Evolutionary conservation across 1,140 invertebrate genomes (phyloP).

Genomic region (Spodoptera litura): DNA sequence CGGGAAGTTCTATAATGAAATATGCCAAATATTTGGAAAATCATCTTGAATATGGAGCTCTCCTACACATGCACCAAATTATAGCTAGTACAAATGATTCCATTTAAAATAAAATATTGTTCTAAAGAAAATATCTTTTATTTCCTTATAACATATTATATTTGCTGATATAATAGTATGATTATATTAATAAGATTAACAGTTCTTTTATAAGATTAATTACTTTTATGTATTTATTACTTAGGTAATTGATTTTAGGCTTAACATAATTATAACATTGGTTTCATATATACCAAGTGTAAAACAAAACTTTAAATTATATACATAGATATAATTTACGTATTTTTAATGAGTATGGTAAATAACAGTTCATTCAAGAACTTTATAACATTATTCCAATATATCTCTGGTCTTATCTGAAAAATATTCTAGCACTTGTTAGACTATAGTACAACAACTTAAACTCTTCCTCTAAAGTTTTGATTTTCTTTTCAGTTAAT

Average conservation of each 20-base stretch:
- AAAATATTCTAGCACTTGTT: slow-evolving; percentile 97
- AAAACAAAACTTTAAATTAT: no score
- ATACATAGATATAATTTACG: no score
- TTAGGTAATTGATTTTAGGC: no score
- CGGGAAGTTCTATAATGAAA: slow-evolving; percentile 45
- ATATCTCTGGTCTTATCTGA: slow-evolving; percentile 86
- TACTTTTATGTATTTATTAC: no score
- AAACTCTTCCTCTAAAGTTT: slow-evolving; percentile 95
- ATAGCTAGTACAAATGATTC: slow-evolving; percentile 52
- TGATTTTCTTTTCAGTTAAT: slow-evolving; percentile 95
- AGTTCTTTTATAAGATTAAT: no score
- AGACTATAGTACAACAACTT: slow-evolving; percentile 96
- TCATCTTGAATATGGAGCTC: slow-evolving; percentile 57
- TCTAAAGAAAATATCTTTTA: slow-evolving; percentile 21
- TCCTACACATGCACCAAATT: slow-evolving; percentile 57
- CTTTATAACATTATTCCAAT: no score
- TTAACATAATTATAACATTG: no score
- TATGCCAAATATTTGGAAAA: slow-evolving; percentile 57
- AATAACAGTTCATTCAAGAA: neutral
- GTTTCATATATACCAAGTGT: no score
- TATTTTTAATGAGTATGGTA: neutral
- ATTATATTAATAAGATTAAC: no score
- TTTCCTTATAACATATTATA: slow-evolving; percentile 1
- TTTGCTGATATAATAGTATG: neutral
- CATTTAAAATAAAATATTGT: slow-evolving; percentile 48